Conservation (phyloP, 2,113 vertebrate genomes). For the Tyto alba region DNA sequence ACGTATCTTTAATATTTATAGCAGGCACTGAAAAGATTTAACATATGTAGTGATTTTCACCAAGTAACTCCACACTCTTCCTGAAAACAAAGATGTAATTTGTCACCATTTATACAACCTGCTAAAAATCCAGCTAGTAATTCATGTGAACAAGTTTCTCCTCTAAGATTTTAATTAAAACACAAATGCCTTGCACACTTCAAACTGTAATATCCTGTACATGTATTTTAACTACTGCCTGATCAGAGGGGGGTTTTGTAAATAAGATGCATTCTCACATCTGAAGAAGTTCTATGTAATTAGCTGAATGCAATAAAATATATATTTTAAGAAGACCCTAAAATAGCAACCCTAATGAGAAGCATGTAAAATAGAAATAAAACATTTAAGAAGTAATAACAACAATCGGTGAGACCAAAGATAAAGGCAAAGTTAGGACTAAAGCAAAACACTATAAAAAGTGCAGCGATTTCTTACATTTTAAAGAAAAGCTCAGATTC, state of each 20-base stretch:
- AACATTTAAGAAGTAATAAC: neutral
- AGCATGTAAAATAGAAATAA: neutral
- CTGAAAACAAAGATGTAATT: slow-evolving; percentile 75
- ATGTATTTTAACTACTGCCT: slow-evolving; percentile 28
- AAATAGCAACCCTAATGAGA: neutral
- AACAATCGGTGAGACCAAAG: neutral
- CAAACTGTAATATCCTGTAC: slow-evolving; percentile 43
- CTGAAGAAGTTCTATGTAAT: neutral
- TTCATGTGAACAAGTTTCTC: slow-evolving; percentile 69
- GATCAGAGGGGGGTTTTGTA: slow-evolving; percentile 11
- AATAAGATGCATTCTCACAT: slow-evolving; percentile 25
- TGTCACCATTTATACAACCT: slow-evolving; percentile 70
- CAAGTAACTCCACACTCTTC: slow-evolving; percentile 64
- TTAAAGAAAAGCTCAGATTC: slow-evolving; percentile 34
- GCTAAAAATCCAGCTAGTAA: slow-evolving; percentile 69
- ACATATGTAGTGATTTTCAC: slow-evolving; percentile 75
- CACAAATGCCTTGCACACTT: slow-evolving; percentile 59
- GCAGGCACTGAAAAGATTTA: slow-evolving; percentile 67
- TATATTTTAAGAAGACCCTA: neutral
- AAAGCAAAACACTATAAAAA: neutral
- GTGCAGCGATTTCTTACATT: neutral
- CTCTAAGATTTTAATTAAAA: slow-evolving; percentile 72
- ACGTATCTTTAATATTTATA: slow-evolving; percentile 76
- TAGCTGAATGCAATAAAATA: neutral
- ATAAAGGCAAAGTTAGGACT: neutral